A percentile compares a stretch with the other conserved stretches of the same genome.
phyloP scores from a whole-genome alignment of 2,888 invertebrate genomes.

The Xestia sexstrigata region DNA sequence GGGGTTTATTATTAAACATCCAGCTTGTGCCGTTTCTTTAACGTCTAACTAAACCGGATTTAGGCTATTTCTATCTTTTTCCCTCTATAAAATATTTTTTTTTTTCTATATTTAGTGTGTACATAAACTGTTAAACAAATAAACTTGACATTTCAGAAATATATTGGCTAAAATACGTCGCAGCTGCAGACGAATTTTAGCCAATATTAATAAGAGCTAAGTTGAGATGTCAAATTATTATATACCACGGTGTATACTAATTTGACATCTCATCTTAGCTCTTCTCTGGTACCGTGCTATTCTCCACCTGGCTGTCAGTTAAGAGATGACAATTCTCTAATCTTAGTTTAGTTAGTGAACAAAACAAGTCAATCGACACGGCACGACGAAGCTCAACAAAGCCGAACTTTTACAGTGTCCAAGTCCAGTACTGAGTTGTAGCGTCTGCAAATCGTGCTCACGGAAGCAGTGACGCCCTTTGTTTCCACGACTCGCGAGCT shows the following conservation, averaged over 20 bases:
- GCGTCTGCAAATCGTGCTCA: slow-evolving; percentile 17
- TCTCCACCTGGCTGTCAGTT: not conserved
- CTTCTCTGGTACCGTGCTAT: not conserved
- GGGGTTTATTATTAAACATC: not conserved
- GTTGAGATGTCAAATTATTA: too few relatives aligned
- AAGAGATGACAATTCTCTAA: not conserved
- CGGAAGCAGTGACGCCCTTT: slow-evolving; percentile 5
- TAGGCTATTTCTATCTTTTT: not conserved
- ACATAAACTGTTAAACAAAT: too few relatives aligned
- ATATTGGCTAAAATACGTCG: too few relatives aligned
- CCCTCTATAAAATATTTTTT: not conserved
- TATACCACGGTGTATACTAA: not conserved
- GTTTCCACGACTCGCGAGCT: slow-evolving; percentile 1
- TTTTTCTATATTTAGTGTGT: too few relatives aligned
- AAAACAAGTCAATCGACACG: slow-evolving; percentile 10
- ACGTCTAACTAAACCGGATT: too few relatives aligned
- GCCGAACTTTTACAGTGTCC: slow-evolving; percentile 3
- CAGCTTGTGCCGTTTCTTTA: not conserved
- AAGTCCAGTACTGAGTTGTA: not conserved
- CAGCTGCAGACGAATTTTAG: not conserved
- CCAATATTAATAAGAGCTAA: too few relatives aligned
- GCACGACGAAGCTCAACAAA: not conserved
- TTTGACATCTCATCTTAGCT: not conserved
- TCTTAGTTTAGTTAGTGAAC: slow-evolving; percentile 7
- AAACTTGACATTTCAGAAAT: too few relatives aligned